Evolutionary conservation across 2,888 invertebrate genomes (phyloP), one percentile per base, ranked within the genome.

Genomic region (Micropterix aruncella): DNA sequence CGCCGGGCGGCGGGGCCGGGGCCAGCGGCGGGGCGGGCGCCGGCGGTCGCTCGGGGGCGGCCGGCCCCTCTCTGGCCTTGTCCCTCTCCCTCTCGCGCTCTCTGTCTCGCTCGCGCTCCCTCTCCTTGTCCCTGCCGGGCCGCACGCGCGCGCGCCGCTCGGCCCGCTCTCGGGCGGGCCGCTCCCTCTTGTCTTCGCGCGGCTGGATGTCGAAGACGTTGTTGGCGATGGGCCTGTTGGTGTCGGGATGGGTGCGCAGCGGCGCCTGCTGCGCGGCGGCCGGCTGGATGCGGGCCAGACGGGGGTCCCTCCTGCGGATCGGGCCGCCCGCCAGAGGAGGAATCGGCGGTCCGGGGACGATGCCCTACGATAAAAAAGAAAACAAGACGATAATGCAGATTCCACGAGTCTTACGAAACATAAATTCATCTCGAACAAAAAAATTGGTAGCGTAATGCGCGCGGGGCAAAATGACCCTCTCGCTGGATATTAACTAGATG

Each of bases 91-190:
- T 27, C 19, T 12, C 55, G 52, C 2, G 51, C 49, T 41, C 41
- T 58, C 52, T 58, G 59, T 49, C 61, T 63, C 14, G 63, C 61
- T 52, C 47, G 60, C 12, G 57, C 65, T 54, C n/a, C 49, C 53
- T 55, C 62, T 49, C 42, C 27, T 44, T 46, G 63, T 58, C 57
- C 62, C 53, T 56, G 60, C 46, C 5, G 62, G 62, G 41, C 60
- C 62, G 51, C 61, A 64, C 41, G 63, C 67, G 39, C 68, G 68
- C 14, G 66, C 64, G 52, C 68, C 67, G 52, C 66, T 66, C 0
- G 60, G 59, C 19, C 51, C 51, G 1, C 48, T 48, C 9, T 48
- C 43, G 4, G 55, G 42, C 42, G 12, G 16, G 17, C 38, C 36
- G 27, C 19, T 19, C 40, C 5, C 62, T 65, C 52, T 50, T 58